Evolutionary conservation across 2,797 vertebrate species (phyloP).

Genomic region (Oceanodroma leucorhoa): DNA sequence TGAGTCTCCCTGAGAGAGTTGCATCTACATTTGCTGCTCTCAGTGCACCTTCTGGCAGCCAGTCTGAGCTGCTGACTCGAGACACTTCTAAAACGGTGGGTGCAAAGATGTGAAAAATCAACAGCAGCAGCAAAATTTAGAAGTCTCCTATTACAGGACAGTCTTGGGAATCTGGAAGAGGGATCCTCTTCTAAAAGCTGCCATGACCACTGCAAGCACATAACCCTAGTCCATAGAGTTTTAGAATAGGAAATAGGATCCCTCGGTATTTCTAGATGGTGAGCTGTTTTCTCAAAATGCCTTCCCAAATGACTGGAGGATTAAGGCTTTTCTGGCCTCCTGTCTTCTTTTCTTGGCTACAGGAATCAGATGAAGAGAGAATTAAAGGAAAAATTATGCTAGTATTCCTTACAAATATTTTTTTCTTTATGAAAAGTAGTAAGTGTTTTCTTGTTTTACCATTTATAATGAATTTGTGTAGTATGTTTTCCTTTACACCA

Average conservation of each 20-base stretch:
- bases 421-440: neutral
- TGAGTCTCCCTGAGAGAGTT: constrained; percentile 36
- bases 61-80: constrained; percentile 12
- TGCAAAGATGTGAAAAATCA: constrained; percentile 1
- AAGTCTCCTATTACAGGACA: neutral
- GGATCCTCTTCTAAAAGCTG: neutral
- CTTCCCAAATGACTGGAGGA: neutral
- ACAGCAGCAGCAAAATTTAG: neutral
- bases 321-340: neutral
- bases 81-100: neutral
- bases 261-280: neutral
- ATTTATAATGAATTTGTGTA: neutral
- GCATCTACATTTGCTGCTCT: constrained; percentile 33
- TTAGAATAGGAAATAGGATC: neutral
- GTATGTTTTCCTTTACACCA: neutral
- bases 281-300: neutral
- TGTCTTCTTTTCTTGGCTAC: neutral
- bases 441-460: neutral
- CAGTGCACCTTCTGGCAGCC: constrained; percentile 35
- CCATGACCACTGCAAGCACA: neutral
- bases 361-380: neutral
- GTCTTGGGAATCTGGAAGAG: neutral
- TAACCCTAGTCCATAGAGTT: neutral
- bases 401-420: neutral
- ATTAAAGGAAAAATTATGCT: neutral